Evolutionary conservation across 2,888 invertebrate genomes (phyloP).

Genomic region (Caenorhabditis sp.): DNA sequence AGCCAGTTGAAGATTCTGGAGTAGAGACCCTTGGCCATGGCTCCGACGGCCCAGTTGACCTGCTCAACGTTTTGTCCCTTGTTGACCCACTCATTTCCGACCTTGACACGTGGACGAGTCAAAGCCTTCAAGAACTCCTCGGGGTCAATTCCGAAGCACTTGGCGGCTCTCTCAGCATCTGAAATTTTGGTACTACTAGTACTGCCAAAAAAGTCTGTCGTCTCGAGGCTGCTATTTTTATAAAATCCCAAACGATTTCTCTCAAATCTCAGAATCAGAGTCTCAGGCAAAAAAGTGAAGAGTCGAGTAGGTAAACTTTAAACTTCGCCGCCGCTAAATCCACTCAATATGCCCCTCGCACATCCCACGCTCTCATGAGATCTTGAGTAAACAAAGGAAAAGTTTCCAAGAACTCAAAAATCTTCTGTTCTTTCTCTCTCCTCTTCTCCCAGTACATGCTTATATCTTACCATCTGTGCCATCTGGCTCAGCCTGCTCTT

Average conservation of each 20-base stretch:
- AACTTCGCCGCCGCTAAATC: slow-evolving; percentile 56
- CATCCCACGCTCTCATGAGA: slow-evolving; percentile 64
- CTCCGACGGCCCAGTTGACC: slow-evolving; percentile 83
- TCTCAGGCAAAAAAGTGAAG: slow-evolving; percentile 47
- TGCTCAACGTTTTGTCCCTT: slow-evolving; percentile 85
- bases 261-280: slow-evolving; percentile 47
- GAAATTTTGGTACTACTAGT: neutral
- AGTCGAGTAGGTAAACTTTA: slow-evolving; percentile 65
- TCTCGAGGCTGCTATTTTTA: no score
- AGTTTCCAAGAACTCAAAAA: slow-evolving; percentile 58
- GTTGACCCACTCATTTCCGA: slow-evolving; percentile 85
- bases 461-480: slow-evolving; percentile 76
- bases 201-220: no score
- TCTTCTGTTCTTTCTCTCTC: slow-evolving; percentile 20
- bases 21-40: slow-evolving; percentile 85
- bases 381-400: slow-evolving; percentile 60
- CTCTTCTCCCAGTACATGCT: neutral
- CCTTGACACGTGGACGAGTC: slow-evolving; percentile 85
- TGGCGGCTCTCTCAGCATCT: slow-evolving; percentile 81
- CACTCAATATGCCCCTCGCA: slow-evolving; percentile 61
- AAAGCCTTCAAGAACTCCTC: slow-evolving; percentile 84
- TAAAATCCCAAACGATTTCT: no score
- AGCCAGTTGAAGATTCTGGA: slow-evolving; percentile 85
- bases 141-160: slow-evolving; percentile 79
- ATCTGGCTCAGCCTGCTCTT: slow-evolving; percentile 94